phyloP scores from a whole-genome alignment of 2,888 invertebrate genomes.

The Diabrotica balteata region DNA sequence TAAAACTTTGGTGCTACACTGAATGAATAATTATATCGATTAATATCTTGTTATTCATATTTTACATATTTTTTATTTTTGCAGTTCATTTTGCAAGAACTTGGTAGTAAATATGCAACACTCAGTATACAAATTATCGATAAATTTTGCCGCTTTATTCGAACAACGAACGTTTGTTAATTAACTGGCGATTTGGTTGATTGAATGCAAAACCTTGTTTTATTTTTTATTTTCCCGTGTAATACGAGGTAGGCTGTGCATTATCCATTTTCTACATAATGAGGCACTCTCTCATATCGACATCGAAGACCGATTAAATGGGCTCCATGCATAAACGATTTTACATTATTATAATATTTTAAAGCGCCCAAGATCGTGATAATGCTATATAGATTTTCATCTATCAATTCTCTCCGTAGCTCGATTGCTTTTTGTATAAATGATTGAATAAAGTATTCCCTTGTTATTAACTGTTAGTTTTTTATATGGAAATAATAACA shows the following conservation, averaged over 20 bases:
- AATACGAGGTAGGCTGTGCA: constrained; percentile 48
- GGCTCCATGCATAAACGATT: constrained; percentile 54
- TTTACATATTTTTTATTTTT: no score
- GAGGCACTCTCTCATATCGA: constrained; percentile 54
- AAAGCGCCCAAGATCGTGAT: constrained; percentile 54
- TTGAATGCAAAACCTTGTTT: constrained; percentile 55
- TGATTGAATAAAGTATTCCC: no score
- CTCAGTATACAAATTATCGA: not conserved
- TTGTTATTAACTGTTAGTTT: no score
- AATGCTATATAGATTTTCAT: constrained; percentile 52
- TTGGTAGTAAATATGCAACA: no score
- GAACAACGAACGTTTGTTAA: constrained; percentile 46
- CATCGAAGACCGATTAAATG: constrained; percentile 43
- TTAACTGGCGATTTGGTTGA: constrained; percentile 58
- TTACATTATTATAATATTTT: constrained; percentile 56
- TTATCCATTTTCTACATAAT: constrained; percentile 58
- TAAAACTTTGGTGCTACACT: no score
- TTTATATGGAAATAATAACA: no score
- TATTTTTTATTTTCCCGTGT: constrained; percentile 34
- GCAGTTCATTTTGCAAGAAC: no score
- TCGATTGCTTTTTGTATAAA: constrained; percentile 4
- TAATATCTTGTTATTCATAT: no score
- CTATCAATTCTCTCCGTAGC: constrained; percentile 21
- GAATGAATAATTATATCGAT: no score
- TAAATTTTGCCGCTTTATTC: constrained; percentile 42